A percentile compares a stretch with the other conserved stretches of the same genome.
These are phyloP conservation scores for Entelurus aequoreus DNA, from an alignment of 2,113 vertebrate genomes.

Conservation along the genomic window DNA sequence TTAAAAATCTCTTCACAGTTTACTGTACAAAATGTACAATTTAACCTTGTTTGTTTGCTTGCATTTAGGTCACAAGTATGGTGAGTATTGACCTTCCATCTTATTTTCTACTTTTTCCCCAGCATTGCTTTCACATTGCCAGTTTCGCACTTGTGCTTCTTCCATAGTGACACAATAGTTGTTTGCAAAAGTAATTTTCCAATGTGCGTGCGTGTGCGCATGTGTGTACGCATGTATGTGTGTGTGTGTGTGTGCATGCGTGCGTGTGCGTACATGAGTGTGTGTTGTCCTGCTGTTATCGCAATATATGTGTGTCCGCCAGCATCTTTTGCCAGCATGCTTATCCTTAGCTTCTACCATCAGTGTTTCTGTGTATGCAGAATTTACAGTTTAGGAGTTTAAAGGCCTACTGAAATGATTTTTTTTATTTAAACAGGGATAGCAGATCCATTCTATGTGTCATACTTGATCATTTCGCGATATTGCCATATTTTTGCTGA, in stretches of 20 bases:
- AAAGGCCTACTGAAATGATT: no score
- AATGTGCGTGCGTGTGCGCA: background rate
- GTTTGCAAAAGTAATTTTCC: slow-evolving; percentile 26
- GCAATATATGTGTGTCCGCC: slow-evolving; percentile 29
- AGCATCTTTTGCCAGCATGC: slow-evolving; percentile 75
- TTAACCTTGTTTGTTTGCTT: slow-evolving; percentile 84
- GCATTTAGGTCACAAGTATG: slow-evolving; percentile 98
- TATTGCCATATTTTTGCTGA: no score
- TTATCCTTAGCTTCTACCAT: slow-evolving; percentile 52
- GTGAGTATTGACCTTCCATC: slow-evolving; percentile 84
- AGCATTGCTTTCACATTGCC: slow-evolving; percentile 52
- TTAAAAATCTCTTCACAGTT: slow-evolving; percentile 4
- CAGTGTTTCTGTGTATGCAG: slow-evolving; percentile 26
- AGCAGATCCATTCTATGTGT: no score
- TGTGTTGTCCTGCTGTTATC: slow-evolving; percentile 24
- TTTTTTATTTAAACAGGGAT: no score
- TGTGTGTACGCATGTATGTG: no score
- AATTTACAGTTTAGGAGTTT: slow-evolving; percentile 3
- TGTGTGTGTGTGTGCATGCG: no score
- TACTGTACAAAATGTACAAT: slow-evolving; percentile 37
- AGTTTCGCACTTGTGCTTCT: slow-evolving; percentile 27
- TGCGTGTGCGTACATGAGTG: background rate
- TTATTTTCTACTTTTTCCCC: slow-evolving; percentile 76
- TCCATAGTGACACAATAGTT: slow-evolving; percentile 36
- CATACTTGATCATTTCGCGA: no score